A percentile compares a stretch with the other conserved stretches of the same genome.
Evolutionary conservation across 2,888 invertebrate species (phyloP).

Genomic region (Tineola bisselliella): DNA sequence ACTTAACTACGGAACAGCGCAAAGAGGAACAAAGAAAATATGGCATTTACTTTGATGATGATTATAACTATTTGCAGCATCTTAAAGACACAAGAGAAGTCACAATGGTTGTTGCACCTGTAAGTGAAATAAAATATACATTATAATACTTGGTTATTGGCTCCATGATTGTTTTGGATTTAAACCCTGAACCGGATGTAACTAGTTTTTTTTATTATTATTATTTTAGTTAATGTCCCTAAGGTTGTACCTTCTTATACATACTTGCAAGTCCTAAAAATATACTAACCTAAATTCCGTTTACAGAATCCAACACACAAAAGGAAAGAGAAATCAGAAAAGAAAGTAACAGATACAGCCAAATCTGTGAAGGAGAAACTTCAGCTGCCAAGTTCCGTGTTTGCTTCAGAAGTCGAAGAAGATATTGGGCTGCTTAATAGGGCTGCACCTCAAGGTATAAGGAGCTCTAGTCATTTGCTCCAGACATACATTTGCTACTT

Average conservation of each 20-base stretch:
- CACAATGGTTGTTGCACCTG: slow-evolving; percentile 64
- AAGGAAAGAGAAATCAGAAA: slow-evolving; percentile 29
- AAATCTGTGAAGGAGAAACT: slow-evolving; percentile 43
- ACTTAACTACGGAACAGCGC: slow-evolving; percentile 57
- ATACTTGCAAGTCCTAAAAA: background rate
- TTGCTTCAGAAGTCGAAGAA: slow-evolving; percentile 88
- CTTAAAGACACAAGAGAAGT: slow-evolving; percentile 72
- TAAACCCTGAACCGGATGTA: background rate
- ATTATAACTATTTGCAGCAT: slow-evolving; percentile 95
- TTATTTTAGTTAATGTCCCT: too few relatives aligned
- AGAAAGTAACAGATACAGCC: slow-evolving; percentile 16
- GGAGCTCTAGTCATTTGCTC: too few relatives aligned
- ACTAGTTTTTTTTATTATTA: background rate
- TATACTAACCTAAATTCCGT: background rate
- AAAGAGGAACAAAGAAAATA: slow-evolving; percentile 82
- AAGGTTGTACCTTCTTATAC: too few relatives aligned
- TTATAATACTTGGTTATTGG: too few relatives aligned
- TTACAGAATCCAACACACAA: slow-evolving; percentile 46
- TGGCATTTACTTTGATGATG: slow-evolving; percentile 94
- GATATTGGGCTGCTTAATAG: slow-evolving; percentile 84
- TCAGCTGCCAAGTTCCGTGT: slow-evolving; percentile 84
- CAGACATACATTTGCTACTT: too few relatives aligned
- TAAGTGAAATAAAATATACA: slow-evolving; percentile 30
- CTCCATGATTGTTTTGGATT: background rate
- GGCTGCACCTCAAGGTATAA: slow-evolving; percentile 76